Base-by-base conservation (phyloP, 2,888 invertebrate species). In the Tinea semifulvella region DNA sequence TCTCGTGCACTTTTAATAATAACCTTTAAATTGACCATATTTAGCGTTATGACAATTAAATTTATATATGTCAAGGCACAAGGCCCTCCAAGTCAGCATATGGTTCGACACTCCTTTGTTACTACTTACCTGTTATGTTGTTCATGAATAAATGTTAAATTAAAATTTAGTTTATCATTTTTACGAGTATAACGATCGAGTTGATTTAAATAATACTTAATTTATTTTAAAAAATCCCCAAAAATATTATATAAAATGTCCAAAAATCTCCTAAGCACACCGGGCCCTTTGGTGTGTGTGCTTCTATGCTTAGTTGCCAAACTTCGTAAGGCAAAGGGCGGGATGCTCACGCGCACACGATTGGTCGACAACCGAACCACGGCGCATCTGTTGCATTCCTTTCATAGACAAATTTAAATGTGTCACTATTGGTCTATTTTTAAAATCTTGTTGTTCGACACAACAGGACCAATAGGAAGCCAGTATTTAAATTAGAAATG, bases 321-420 rank as follows among this genome's bases (percentile, higher is more conserved):
- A 31, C 31, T 31, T 31, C 31, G 3, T 13, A 14, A 31, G 31
- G 31, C 31, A 13, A 31, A 31, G 31, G 31, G 31, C 31, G 31
- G 31, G 31, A n/a, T 31, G 31, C n/a, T 7, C 31, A 14, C 14
- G 13, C 31, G 31, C 31, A 31, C 14, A 7, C 14, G 31, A 31
- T 31, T 31, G 31, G 31, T 31, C 14, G 14, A n/a, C 11, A 31
- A 31, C 11, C 7, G n/a, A 14, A 14, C 31, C 13, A 4, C 13
- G 13, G 7, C 31, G 31, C 31, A 31, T 31, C 31, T 4, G 31
- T 7, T 31, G 31, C 31, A 31, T n/a, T 31, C 31, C 7, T 2
- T 13, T 31, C 31, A 31, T 31, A 31, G 31, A 31, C 13, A 11
- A 31, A 31, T 14, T 31, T 14, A 31, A 31, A 31, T 13, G 31